phyloP scores from a whole-genome alignment of 2,888 invertebrate species.

The Cosmopolites sordidus region DNA sequence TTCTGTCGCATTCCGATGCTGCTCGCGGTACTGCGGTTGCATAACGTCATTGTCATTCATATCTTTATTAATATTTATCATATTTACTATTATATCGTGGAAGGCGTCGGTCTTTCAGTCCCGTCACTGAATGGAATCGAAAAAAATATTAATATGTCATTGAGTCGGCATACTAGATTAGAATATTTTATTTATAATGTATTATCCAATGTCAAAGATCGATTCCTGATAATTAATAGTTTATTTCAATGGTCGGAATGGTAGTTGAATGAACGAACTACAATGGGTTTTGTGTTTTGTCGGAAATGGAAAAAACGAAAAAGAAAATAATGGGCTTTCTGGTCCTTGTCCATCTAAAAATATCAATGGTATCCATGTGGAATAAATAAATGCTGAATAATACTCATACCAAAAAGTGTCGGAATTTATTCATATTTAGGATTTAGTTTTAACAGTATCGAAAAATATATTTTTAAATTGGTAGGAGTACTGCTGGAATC shows the following conservation, averaged over 20 bases:
- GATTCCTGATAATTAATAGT: constrained; percentile 8
- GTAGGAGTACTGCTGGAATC: no score
- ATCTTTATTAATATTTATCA: constrained; percentile 7
- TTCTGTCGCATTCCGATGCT: not conserved
- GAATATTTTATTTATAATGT: constrained; percentile 9
- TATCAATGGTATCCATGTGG: no score
- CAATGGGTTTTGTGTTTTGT: no score
- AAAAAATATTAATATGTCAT: constrained; percentile 6
- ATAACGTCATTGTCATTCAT: constrained; percentile 16
- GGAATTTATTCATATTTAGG: no score
- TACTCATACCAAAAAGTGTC: no score
- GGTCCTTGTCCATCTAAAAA: no score
- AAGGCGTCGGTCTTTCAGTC: not conserved
- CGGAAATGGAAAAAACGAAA: no score
- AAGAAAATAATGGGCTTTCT: no score
- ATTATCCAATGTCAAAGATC: constrained; percentile 10
- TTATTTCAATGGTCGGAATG: not conserved
- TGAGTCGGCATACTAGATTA: constrained; percentile 6
- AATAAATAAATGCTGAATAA: no score
- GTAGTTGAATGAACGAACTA: no score
- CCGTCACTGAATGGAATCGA: not conserved
- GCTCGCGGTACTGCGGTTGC: not conserved
- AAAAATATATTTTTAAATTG: no score
- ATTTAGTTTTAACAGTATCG: no score
- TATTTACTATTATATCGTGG: constrained; percentile 1